Evolutionary conservation across 2,888 invertebrate species (phyloP), one percentile per base, ranked within the genome.

Genomic region (Lithophane semibrunnea): DNA sequence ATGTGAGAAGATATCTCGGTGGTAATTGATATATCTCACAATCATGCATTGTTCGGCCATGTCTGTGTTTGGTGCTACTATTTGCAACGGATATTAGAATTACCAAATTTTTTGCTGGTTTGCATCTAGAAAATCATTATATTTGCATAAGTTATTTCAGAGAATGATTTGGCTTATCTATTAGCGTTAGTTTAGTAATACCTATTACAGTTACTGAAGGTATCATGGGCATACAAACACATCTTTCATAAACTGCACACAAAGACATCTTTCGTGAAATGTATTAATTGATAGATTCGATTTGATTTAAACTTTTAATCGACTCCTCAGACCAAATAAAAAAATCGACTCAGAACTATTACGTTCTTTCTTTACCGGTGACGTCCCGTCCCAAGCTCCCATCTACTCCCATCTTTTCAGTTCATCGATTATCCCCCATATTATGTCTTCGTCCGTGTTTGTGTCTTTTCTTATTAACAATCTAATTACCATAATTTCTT

Each of bases 11-110:
- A 68, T 80, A 64, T 64, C 29, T 49, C 21, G 61, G 56, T 63
- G 84, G 66, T 84, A 80, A 84, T 73, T 76, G 52, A 47, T 61
- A 24, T 52, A 75, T 63, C 80, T 75, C 58, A 80, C 56, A 73
- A 42, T 68, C 37, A 47, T 75, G 29, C 37, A 21, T 82, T 68
- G 70, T 78, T 13, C 18, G 16, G 21, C 44, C 10, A 47, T 56
- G 54, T 61, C 9, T 37, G 24, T 56, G 24, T 76, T 65, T 24
- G 37, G 13, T 75, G 24, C 21, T 24, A 24, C 47, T 73, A n/a
- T 83, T 73, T 66, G 54, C 12, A 52, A 18, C 37, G 16, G 16
- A 9, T 70, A 67, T 77, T 80, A 58, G 47, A 12, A n/a, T 52
- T 47, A 18, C 37, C 66, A 63, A 65, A 69, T 72, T 71, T 24